Evolutionary conservation across 2,888 invertebrate genomes (phyloP), one percentile per base, ranked within the genome.

Genomic region (Chorisops tibialis): DNA sequence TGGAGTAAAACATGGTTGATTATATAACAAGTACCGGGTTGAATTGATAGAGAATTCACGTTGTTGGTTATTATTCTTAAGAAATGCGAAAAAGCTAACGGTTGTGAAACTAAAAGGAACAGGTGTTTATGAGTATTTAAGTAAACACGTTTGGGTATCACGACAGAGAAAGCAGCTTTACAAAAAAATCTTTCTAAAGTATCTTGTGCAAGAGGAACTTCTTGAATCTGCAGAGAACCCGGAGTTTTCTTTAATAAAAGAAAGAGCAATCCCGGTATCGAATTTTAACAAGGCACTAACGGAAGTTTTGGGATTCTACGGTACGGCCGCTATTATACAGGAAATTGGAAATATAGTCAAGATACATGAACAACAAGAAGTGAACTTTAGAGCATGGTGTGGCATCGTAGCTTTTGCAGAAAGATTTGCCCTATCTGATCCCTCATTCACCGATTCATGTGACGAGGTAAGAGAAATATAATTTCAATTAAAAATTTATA

Each of bases 401-500:
- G 91, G 91, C 0, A 76, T 93, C 38, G 87, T 88, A 67, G 89
- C 91, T 0, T 80, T 88, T 59, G 86, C 87, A 66, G 93, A 93
- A 74, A 81, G 93, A 56, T 78, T 75, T 54, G 73, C 74, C 2
- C 62, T 75, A 37, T 68, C 70, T 3, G 69, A 72, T 65, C 35
- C 62, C 5, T 68, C 80, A 85, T 79, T 83, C 65, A 83, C 84
- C 2, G 90, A 91, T 79, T 87, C 88, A 1, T 86, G 86, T 63
- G 85, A 87, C 70, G 87, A 87, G 76, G 85, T 87, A 16, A 45
- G 14, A 45, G 5, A 30, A 37, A 3, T 9, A 21, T n/a, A 18
- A 3, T 7, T 21, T 18, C 19, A 19, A 12, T 30, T 9, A 41
- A 22, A 11, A 24, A 30, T 7, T 4, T 14, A 45, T 22, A 9